Evolutionary conservation across 2,797 vertebrate species (phyloP).

Genomic region (Gymnopithys bicolor): DNA sequence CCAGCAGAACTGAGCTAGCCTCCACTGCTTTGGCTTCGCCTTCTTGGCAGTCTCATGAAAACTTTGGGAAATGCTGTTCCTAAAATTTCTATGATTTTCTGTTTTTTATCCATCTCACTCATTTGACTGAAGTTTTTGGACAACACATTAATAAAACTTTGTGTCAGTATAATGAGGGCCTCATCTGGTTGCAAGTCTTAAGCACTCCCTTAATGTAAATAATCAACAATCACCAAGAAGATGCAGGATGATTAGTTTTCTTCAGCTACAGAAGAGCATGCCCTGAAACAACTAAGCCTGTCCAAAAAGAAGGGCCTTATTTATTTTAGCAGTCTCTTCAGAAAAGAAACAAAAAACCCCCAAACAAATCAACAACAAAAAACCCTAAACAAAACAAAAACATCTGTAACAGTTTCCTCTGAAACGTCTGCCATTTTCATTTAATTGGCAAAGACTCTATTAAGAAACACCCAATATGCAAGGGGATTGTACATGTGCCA

Average conservation of each 20-base stretch:
- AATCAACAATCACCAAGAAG: neutral
- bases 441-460: neutral
- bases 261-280: neutral
- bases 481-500: neutral
- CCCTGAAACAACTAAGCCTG: neutral
- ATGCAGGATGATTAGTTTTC: neutral
- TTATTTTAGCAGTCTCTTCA: neutral
- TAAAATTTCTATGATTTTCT: neutral
- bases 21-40: neutral
- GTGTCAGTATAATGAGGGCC: neutral
- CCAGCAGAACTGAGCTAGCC: neutral
- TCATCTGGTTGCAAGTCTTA: neutral
- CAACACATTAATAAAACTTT: neutral
- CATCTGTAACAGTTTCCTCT: neutral
- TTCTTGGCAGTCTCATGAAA: neutral
- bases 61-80: neutral
- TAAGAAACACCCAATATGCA: neutral
- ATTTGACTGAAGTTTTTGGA: neutral
- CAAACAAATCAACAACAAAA: neutral
- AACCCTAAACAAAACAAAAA: neutral
- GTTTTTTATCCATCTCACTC: neutral
- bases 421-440: neutral
- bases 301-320: neutral
- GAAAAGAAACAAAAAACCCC: neutral
- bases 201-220: neutral